Evolutionary conservation across 2,888 invertebrate species (phyloP).

Genomic region (Stenichneumon culpator): DNA sequence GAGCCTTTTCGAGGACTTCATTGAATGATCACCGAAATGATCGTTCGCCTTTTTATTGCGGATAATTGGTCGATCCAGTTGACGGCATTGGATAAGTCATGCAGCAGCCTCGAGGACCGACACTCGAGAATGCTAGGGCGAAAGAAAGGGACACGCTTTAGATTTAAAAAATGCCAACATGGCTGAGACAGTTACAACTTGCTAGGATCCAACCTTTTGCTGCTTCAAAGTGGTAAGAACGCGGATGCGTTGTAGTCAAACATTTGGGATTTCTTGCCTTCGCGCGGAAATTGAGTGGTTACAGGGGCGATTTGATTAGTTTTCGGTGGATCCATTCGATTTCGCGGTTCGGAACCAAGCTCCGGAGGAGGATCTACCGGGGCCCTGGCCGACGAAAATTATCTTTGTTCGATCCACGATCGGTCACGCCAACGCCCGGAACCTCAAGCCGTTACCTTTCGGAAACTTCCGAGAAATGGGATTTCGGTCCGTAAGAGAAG

Average conservation of each 20-base stretch:
- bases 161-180: slow-evolving; percentile 1
- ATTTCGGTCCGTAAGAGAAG: slow-evolving; percentile 42
- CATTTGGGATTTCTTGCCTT: slow-evolving; percentile 21
- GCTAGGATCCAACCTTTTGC: neutral
- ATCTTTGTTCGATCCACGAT: slow-evolving; percentile 66
- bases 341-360: slow-evolving; percentile 43
- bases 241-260: slow-evolving; percentile 9
- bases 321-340: slow-evolving; percentile 47
- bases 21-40: neutral
- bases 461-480: slow-evolving; percentile 64
- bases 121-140: neutral
- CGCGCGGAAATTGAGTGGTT: slow-evolving; percentile 32
- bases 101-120: neutral
- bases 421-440: slow-evolving; percentile 61
- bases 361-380: neutral
- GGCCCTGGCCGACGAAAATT: slow-evolving; percentile 59
- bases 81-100: slow-evolving; percentile 1
- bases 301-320: slow-evolving; percentile 17
- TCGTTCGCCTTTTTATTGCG: neutral
- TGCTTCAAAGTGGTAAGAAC: slow-evolving; percentile 9
- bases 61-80: slow-evolving; percentile 18
- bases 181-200: neutral
- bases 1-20: neutral
- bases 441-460: slow-evolving; percentile 28
- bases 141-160: slow-evolving; percentile 14